Conservation (phyloP, 2,113 vertebrate genomes). For the Kobus ellipsiprymnus region DNA sequence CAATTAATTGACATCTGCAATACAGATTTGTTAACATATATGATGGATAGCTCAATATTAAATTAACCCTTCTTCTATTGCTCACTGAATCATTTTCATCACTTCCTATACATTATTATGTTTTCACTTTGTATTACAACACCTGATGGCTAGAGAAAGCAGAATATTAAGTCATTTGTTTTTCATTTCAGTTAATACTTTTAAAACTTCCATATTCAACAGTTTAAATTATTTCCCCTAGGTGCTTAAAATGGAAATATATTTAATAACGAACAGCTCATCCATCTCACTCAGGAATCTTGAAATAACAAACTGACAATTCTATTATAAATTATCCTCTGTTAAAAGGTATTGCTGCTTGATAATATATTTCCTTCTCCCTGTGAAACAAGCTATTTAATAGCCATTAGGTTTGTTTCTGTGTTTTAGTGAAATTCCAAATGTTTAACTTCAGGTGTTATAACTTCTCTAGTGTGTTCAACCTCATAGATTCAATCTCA, state of each 20-base stretch:
- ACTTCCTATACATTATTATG: not conserved
- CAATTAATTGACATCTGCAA: not conserved
- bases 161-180: slow-evolving; percentile 1
- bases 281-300: slow-evolving; percentile 8
- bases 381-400: slow-evolving; percentile 55
- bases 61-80: not conserved
- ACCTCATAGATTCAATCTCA: slow-evolving; percentile 24
- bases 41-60: not conserved
- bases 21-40: not conserved
- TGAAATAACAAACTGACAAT: slow-evolving; percentile 18
- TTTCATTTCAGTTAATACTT: slow-evolving; percentile 8
- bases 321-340: slow-evolving; percentile 52
- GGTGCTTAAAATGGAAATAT: slow-evolving; percentile 9
- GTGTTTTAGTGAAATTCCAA: slow-evolving; percentile 51
- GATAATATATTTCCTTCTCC: slow-evolving; percentile 49
- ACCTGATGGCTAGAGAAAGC: not conserved
- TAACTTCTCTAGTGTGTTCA: not conserved
- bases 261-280: slow-evolving; percentile 39
- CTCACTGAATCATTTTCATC: not conserved
- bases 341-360: slow-evolving; percentile 41
- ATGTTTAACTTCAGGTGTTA: slow-evolving; percentile 32
- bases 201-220: not conserved
- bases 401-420: slow-evolving; percentile 54
- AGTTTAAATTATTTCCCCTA: slow-evolving; percentile 23
- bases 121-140: not conserved